Conservation (phyloP, 2,797 vertebrate species). For the Coracias cyanogaster region DNA sequence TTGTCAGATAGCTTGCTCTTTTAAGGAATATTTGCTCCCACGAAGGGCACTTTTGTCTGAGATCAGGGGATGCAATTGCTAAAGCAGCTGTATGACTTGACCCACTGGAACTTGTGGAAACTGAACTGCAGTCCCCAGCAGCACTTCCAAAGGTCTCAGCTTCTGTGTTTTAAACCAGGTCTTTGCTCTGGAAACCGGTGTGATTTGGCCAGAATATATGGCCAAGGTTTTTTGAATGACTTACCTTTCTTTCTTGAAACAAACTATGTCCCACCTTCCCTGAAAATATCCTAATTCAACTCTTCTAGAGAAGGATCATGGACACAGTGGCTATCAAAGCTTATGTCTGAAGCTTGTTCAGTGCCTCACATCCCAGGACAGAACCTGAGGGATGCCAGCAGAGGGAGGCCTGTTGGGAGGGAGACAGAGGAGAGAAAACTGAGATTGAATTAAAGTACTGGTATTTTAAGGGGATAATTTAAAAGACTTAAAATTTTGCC, state of each 20-base stretch:
- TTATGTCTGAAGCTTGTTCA: not conserved
- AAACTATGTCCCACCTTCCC: not conserved
- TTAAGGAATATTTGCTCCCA: not conserved
- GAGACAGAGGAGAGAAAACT: not conserved
- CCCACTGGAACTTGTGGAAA: not conserved
- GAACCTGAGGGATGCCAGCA: not conserved
- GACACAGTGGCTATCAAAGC: not conserved
- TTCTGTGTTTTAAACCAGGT: not conserved
- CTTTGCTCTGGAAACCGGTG: not conserved
- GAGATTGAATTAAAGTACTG: not conserved
- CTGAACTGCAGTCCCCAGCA: not conserved
- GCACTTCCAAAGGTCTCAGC: not conserved
- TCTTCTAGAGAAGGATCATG: not conserved
- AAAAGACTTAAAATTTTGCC: not conserved
- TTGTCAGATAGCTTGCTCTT: not conserved
- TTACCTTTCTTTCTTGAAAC: not conserved
- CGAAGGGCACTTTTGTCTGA: not conserved
- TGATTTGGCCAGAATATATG: not conserved
- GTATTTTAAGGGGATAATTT: not conserved
- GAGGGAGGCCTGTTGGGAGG: not conserved
- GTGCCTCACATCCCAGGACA: rapidly evolving
- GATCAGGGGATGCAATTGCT: not conserved
- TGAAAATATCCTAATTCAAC: not conserved
- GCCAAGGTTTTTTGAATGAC: not conserved
- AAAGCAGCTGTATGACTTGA: not conserved